These are phyloP conservation scores for Notospermus geniculatus DNA, from an alignment of 1,140 invertebrate species.

Conservation along the genomic window DNA sequence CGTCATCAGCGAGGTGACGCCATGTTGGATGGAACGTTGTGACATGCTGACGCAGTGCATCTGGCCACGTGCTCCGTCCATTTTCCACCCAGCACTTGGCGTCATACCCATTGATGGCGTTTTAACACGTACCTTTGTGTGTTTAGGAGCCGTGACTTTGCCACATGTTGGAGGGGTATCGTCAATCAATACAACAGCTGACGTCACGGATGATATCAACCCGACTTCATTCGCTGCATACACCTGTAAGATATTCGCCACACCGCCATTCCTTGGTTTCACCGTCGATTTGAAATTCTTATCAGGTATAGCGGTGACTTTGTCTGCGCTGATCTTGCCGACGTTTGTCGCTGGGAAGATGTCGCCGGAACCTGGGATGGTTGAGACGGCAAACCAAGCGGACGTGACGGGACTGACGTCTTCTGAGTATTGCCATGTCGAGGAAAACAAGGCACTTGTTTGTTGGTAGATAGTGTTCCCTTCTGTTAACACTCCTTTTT, in stretches of 20 bases:
- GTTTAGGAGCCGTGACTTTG: constrained; percentile 24
- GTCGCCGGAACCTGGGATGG: constrained; percentile 7
- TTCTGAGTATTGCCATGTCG: constrained; percentile 28
- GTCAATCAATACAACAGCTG: constrained; percentile 28
- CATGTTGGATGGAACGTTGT: no score
- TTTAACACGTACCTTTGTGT: constrained; percentile 25
- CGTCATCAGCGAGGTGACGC: no score
- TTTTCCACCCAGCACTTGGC: not conserved
- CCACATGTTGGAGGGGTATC: constrained; percentile 25
- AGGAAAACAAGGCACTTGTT: constrained; percentile 14
- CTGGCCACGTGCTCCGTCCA: no score
- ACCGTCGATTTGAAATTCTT: not conserved
- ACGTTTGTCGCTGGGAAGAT: constrained; percentile 20
- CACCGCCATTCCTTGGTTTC: constrained; percentile 20
- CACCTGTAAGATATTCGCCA: constrained; percentile 31
- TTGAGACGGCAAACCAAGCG: constrained; percentile 9
- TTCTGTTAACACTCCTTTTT: no score
- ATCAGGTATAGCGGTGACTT: no score
- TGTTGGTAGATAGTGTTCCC: no score
- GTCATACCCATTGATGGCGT: not conserved
- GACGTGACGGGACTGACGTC: constrained; percentile 13
- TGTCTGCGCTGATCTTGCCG: constrained; percentile 8
- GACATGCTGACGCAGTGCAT: no score
- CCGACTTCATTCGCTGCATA: constrained; percentile 27
- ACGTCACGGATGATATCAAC: constrained; percentile 13